Conservation (phyloP, 2,797 vertebrate species). For the Coluber constrictor region DNA sequence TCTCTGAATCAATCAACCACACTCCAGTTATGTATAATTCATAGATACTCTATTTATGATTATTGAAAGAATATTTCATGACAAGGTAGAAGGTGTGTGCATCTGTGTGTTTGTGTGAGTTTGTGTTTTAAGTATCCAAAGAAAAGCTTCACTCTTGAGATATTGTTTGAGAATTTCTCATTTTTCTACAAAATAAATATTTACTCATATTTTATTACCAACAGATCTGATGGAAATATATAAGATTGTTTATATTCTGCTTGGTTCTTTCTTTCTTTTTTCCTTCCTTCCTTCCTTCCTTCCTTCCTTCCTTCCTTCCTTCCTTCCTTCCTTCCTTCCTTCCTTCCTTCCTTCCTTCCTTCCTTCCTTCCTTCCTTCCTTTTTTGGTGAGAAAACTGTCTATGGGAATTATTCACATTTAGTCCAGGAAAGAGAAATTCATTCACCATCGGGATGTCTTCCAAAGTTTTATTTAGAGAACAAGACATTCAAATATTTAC, state of each 20-base stretch:
- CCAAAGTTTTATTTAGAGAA: background rate
- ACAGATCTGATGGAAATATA: background rate
- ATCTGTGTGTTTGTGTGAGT: background rate
- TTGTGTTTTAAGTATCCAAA: background rate
- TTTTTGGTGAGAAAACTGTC: background rate
- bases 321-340: fast-evolving
- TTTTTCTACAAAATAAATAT: background rate
- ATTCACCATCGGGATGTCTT: background rate
- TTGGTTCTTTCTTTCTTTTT: background rate
- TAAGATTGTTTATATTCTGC: background rate
- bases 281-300: background rate
- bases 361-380: too few relatives aligned
- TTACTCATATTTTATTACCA: background rate
- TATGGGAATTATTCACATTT: background rate
- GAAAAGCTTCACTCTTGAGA: background rate
- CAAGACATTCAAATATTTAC: background rate
- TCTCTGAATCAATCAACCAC: background rate
- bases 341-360: fast-evolving
- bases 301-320: background rate
- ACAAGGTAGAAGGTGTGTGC: background rate
- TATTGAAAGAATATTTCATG: background rate
- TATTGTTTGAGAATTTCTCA: background rate
- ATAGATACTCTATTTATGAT: background rate
- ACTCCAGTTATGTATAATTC: background rate
- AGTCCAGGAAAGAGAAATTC: too few relatives aligned